Evolutionary conservation across 1,140 invertebrate species (phyloP).

Genomic region (Drosophila nannoptera): DNA sequence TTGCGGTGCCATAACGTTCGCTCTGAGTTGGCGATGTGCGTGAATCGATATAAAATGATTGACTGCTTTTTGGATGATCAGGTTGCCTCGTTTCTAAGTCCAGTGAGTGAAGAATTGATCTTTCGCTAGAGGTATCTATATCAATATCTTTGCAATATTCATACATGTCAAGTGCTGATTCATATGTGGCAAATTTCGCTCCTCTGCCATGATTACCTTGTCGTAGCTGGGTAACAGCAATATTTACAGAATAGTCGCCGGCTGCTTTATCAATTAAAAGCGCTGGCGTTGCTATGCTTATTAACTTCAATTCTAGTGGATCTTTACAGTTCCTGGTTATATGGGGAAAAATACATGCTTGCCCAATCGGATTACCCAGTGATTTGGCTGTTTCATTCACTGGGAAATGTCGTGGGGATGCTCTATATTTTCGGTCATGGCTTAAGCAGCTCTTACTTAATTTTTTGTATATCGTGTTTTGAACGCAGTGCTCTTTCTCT

Average conservation of each 20-base stretch:
- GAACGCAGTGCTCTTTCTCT: neutral
- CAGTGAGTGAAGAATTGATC: neutral
- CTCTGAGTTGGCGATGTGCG: neutral
- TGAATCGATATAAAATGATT: conserved; percentile 6
- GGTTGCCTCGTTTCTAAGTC: too few species aligned
- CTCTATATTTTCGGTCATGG: conserved; percentile 12
- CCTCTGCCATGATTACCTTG: neutral
- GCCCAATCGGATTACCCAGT: neutral
- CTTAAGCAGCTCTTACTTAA: conserved; percentile 1
- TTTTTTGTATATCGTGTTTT: neutral
- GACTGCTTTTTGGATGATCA: neutral
- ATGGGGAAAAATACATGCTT: neutral
- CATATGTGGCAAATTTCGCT: neutral
- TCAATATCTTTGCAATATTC: conserved; percentile 1
- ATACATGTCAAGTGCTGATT: too few species aligned
- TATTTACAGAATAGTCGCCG: neutral
- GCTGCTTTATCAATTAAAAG: conserved; percentile 6
- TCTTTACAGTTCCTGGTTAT: neutral
- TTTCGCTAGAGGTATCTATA: neutral
- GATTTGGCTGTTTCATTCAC: neutral
- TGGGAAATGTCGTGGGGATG: neutral
- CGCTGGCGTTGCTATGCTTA: conserved; percentile 10
- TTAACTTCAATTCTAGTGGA: conserved; percentile 6
- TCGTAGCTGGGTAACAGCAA: neutral
- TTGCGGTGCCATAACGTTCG: conserved; percentile 12